Conservation (phyloP, 2,113 vertebrate species). For the Silurus glanis region DNA sequence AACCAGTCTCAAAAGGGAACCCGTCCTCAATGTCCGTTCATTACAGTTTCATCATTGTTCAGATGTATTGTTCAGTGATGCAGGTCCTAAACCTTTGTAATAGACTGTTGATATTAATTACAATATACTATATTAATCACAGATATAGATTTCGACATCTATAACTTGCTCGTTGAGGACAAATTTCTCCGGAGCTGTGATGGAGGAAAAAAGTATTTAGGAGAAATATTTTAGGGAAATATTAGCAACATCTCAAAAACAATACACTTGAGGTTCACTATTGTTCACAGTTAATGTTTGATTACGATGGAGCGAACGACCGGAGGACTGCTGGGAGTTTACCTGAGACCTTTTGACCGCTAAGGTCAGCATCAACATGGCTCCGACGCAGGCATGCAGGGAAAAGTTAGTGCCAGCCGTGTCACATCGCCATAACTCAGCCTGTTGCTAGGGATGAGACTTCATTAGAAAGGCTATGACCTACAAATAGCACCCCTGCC, state of each 20-base stretch:
- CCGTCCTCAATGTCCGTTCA: too few species aligned
- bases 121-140: too few species aligned
- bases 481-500: slow-evolving; percentile 44
- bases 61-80: too few species aligned
- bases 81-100: too few species aligned
- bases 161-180: too few species aligned
- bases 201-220: not conserved
- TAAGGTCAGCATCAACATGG: slow-evolving; percentile 10
- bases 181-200: too few species aligned
- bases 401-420: slow-evolving; percentile 8
- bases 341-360: not conserved
- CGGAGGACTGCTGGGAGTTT: not conserved
- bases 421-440: slow-evolving; percentile 49
- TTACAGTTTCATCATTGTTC: too few species aligned
- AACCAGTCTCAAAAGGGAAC: too few species aligned
- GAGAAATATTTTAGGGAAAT: not conserved
- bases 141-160: too few species aligned
- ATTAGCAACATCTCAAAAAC: not conserved
- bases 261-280: not conserved
- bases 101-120: too few species aligned
- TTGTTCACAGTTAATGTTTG: not conserved
- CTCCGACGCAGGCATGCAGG: not conserved
- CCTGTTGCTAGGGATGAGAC: slow-evolving; percentile 45
- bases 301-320: not conserved
- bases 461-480: slow-evolving; percentile 50